These are phyloP conservation scores for Gisinianus flammeolus DNA, from an alignment of 2,888 invertebrate genomes.

Conservation along the genomic window DNA sequence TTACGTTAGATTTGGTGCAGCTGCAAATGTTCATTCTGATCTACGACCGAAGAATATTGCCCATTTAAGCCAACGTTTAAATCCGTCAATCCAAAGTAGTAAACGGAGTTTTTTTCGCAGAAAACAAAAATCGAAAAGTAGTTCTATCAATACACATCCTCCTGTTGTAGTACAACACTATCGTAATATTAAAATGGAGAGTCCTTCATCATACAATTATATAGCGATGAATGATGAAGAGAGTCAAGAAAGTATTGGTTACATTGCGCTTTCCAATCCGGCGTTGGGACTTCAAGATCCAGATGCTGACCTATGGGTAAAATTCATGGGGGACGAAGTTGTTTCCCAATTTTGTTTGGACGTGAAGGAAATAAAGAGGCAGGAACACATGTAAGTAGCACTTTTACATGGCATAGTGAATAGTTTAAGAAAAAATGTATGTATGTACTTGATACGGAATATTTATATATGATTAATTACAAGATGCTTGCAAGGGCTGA, in stretches of 20 bases:
- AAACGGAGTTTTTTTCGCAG: constrained; percentile 58
- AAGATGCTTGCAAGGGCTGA: neutral
- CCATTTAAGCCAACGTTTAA: constrained; percentile 8
- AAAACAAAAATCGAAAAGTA: constrained; percentile 57
- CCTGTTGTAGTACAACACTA: constrained; percentile 43
- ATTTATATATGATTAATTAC: too few species aligned
- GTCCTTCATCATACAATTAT: constrained; percentile 25
- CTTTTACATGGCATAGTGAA: neutral
- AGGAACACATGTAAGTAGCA: constrained; percentile 77
- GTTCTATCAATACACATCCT: constrained; percentile 45
- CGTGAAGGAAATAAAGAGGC: constrained; percentile 84
- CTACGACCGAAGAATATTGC: constrained; percentile 17
- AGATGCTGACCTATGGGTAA: constrained; percentile 94
- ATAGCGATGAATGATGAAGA: constrained; percentile 16
- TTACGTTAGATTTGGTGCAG: constrained; percentile 21
- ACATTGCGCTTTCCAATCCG: constrained; percentile 68
- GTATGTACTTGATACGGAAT: neutral
- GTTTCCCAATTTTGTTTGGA: constrained; percentile 66
- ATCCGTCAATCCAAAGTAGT: constrained; percentile 43
- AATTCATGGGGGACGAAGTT: constrained; percentile 82
- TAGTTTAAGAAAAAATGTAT: neutral
- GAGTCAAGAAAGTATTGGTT: constrained; percentile 43
- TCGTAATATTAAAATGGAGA: constrained; percentile 42
- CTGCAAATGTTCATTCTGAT: constrained; percentile 9
- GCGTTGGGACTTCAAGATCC: constrained; percentile 78